Percentiles rank a stretch among this genome's conserved stretches.
Evolutionary conservation across 2,797 vertebrate genomes (phyloP).

Genomic region (Pyrocephalus nanus): DNA sequence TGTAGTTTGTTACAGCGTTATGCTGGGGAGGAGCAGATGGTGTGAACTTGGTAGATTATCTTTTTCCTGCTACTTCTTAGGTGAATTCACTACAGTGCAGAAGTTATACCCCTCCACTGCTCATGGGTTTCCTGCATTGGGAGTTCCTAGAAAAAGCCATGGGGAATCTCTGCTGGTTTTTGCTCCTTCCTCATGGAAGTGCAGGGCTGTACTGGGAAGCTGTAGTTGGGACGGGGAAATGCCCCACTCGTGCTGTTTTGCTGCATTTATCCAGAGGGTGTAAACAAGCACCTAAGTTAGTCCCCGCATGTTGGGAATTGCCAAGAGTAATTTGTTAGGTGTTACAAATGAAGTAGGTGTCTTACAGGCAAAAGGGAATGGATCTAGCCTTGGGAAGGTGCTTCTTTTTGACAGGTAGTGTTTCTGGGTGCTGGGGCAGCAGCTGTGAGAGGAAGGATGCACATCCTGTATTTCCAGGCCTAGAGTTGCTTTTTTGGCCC

Average conservation of each 20-base stretch:
- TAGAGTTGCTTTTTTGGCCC: neutral
- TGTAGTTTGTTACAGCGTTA: neutral
- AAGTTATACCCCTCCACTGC: neutral
- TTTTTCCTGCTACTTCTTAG: neutral
- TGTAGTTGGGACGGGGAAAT: neutral
- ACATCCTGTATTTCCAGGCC: neutral
- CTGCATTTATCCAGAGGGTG: neutral
- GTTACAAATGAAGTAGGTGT: neutral
- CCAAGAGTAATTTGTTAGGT: neutral
- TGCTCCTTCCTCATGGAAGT: neutral
- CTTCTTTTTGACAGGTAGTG: neutral
- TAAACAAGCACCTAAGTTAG: neutral
- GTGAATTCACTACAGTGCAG: neutral
- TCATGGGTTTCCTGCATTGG: accelerated
- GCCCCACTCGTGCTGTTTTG: accelerated
- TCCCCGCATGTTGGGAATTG: neutral
- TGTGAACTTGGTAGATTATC: neutral
- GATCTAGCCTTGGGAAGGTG: constrained; percentile 24
- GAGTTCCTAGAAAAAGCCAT: neutral
- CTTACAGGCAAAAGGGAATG: neutral
- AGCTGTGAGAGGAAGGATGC: neutral
- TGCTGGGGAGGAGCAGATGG: neutral
- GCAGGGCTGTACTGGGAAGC: neutral
- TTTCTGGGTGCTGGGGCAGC: neutral
- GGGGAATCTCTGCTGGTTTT: neutral